Evolutionary conservation across 2,888 invertebrate species (phyloP).

Genomic region (Papilio gigon): DNA sequence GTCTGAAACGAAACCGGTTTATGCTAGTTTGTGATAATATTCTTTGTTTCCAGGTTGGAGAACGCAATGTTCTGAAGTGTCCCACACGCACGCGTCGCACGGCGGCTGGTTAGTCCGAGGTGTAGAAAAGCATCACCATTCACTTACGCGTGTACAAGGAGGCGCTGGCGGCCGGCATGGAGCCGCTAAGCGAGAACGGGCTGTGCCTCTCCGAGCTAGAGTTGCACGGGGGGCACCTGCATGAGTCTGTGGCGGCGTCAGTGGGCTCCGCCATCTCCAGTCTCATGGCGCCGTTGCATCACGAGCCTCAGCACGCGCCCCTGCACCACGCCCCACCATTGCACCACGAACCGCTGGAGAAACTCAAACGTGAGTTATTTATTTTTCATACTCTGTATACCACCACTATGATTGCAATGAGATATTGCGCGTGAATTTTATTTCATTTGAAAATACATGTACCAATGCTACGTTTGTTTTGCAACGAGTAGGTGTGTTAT

Average conservation of each 20-base stretch:
- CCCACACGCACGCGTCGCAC: constrained; percentile 39
- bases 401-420: too few relatives aligned
- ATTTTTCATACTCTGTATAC: constrained; percentile 31
- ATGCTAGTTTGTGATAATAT: not conserved
- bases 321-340: constrained; percentile 84
- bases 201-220: constrained; percentile 89
- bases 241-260: constrained; percentile 79
- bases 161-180: constrained; percentile 85
- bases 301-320: constrained; percentile 82
- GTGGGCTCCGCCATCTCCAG: constrained; percentile 81
- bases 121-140: constrained; percentile 72
- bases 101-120: constrained; percentile 53
- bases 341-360: constrained; percentile 89
- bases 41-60: constrained; percentile 20
- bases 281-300: constrained; percentile 81
- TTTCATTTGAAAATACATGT: too few relatives aligned
- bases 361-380: constrained; percentile 87
- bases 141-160: constrained; percentile 82
- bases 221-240: constrained; percentile 78
- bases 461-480: not conserved
- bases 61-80: constrained; percentile 35
- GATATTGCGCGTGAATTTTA: too few relatives aligned
- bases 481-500: not conserved
- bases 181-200: constrained; percentile 86
- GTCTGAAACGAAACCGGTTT: too few relatives aligned